Evolutionary conservation across 2,888 invertebrate genomes (phyloP), one percentile per base, ranked within the genome.

Genomic region (Morpho deidamia): DNA sequence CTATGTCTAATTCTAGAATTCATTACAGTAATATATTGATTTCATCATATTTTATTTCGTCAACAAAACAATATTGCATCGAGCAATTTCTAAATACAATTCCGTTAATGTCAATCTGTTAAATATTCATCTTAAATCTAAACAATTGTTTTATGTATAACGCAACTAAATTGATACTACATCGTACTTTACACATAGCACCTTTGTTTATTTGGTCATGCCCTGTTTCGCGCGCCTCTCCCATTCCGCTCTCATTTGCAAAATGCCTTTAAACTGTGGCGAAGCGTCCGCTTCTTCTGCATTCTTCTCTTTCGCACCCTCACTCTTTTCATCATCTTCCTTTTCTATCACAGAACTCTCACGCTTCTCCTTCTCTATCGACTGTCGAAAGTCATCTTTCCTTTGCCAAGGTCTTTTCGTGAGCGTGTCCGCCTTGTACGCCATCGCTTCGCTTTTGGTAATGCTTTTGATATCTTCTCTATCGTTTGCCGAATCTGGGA

Each of bases 241-340:
- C 95, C 95, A 95, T 71, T 95, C 94, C 7, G 94, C 94, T 54
- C 93, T 91, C 70, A 94, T 91, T 70, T 94, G 94, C 72, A 93
- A 91, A 61, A 95, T 94, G 57, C 94, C 93, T 71, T 94, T 94
- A 68, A 94, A 93, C 71, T 91, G 91, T 42, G 91, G 91, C 58
- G 88, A 80, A 44, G 78, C 83, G 55, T 83, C 87, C 8, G 83
- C 84, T 11, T 68, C 78, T 32, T 44, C 45, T 35, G 41, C 47
- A 9, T 39, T 81, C 55, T 74, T 82, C 65, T 82, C 81, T 53
- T 69, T 80, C 59, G 56, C 78, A 46, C 68, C 70, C 61, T 81
- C 83, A 37, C 74, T 76, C 48, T 76, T 82, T 57, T 83, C 83
- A 60, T 74, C 78, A n/a, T 66, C 74, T 8, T 83, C 87, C 62